These are phyloP conservation scores for Ceriagrion tenellum DNA, from an alignment of 2,888 invertebrate genomes.

Conservation along the genomic window DNA sequence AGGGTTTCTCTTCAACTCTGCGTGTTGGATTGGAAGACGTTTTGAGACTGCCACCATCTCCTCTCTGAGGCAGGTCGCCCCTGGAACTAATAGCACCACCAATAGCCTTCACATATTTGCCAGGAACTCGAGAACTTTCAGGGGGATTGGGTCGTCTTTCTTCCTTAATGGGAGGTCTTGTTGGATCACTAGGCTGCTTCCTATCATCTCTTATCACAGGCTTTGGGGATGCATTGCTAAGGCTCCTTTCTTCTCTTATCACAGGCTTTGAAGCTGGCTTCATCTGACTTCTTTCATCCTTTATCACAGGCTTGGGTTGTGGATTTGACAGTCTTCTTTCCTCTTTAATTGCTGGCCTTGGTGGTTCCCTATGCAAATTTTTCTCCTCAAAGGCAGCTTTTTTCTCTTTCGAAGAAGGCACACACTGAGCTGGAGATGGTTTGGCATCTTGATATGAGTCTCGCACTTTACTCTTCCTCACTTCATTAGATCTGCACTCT, in stretches of 20 bases:
- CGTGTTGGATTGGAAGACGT: not conserved
- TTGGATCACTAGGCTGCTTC: not conserved
- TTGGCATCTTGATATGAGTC: constrained; percentile 6
- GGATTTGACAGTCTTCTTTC: not conserved
- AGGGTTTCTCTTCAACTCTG: not conserved
- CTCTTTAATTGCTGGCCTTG: not conserved
- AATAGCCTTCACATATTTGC: not conserved
- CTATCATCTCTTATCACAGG: constrained; percentile 43
- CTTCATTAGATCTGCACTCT: not conserved
- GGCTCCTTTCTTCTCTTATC: constrained; percentile 20
- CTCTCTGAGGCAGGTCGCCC: not conserved
- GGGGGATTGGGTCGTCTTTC: constrained; percentile 10
- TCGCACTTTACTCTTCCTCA: not conserved
- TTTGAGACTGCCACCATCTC: not conserved
- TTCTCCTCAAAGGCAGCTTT: not conserved
- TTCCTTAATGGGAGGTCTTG: not conserved
- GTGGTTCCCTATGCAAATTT: not conserved
- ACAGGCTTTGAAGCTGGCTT: not conserved
- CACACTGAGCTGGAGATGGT: not conserved
- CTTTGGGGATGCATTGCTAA: not conserved
- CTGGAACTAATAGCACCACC: not conserved
- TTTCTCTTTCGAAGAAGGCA: constrained; percentile 27
- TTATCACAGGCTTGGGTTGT: constrained; percentile 19
- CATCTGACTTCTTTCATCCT: constrained; percentile 43
- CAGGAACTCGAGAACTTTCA: not conserved